Evolutionary conservation across 2,113 vertebrate species (phyloP).

Genomic region (Pachypanchax playfairii): DNA sequence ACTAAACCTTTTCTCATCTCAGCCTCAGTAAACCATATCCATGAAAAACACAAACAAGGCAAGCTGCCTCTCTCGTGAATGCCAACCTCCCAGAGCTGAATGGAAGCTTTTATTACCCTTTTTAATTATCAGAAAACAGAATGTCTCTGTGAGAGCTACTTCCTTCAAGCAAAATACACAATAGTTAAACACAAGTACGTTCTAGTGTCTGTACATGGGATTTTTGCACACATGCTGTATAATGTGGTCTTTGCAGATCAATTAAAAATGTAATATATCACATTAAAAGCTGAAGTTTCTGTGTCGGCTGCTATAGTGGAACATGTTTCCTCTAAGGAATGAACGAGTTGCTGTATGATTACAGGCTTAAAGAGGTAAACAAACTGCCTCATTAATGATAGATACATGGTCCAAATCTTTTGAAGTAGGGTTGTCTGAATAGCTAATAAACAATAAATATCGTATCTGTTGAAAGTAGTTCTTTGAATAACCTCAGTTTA

Average conservation of each 20-base stretch:
- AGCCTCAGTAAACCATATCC: constrained; percentile 23
- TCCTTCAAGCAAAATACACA: constrained; percentile 29
- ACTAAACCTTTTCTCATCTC: constrained; percentile 20
- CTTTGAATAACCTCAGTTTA: no score
- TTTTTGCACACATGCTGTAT: not conserved
- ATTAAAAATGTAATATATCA: constrained; percentile 10
- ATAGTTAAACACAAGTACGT: constrained; percentile 43
- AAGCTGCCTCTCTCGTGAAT: constrained; percentile 41
- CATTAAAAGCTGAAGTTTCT: constrained; percentile 20
- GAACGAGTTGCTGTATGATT: constrained; percentile 4
- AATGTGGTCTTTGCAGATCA: not conserved
- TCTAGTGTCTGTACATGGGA: not conserved
- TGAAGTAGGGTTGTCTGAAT: no score
- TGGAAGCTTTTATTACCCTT: constrained; percentile 53
- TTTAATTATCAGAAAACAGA: constrained; percentile 68
- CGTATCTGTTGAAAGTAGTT: no score
- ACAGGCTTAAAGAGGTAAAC: constrained; percentile 18
- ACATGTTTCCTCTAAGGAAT: not conserved
- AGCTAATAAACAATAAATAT: no score
- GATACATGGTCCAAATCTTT: not conserved
- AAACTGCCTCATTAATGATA: constrained; percentile 3
- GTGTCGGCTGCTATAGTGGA: constrained; percentile 9
- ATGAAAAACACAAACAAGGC: constrained; percentile 53
- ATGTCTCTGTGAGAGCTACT: constrained; percentile 42
- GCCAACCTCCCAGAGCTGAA: constrained; percentile 58